Conservation (phyloP, 2,888 invertebrate genomes). For the Liopterus haemorrhoidalis region DNA sequence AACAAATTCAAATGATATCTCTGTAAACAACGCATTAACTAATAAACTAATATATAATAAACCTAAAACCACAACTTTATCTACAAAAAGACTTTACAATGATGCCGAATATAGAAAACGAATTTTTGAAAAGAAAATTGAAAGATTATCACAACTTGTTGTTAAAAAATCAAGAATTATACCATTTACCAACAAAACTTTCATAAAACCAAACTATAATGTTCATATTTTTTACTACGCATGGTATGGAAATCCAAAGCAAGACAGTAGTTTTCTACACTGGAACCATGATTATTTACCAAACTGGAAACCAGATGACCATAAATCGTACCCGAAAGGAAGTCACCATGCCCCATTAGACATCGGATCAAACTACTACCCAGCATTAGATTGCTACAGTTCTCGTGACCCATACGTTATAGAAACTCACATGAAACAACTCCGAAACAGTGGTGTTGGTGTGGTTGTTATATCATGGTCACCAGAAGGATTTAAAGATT, state of each 20-base stretch:
- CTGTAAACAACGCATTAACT: no score
- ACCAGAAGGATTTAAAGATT: slow-evolving; percentile 44
- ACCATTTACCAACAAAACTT: slow-evolving; percentile 35
- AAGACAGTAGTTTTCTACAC: slow-evolving; percentile 39
- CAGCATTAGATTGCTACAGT: slow-evolving; percentile 51
- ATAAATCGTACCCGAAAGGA: slow-evolving; percentile 47
- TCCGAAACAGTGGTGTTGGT: slow-evolving; percentile 48
- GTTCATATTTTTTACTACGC: slow-evolving; percentile 42
- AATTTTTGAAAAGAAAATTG: slow-evolving; percentile 36
- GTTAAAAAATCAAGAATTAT: slow-evolving; percentile 33
- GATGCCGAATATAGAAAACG: slow-evolving; percentile 31
- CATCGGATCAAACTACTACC: slow-evolving; percentile 51
- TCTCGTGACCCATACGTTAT: slow-evolving; percentile 47
- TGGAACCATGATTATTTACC: slow-evolving; percentile 42
- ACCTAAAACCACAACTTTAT: no score
- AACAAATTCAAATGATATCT: no score
- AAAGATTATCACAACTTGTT: slow-evolving; percentile 35
- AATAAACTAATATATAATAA: no score
- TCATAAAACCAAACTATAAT: slow-evolving; percentile 34
- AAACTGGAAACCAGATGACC: slow-evolving; percentile 42
- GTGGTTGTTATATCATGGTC: slow-evolving; percentile 53
- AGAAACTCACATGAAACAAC: slow-evolving; percentile 48
- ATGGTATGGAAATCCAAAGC: slow-evolving; percentile 39
- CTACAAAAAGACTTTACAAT: slow-evolving; percentile 18
- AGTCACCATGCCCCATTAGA: slow-evolving; percentile 51